Evolutionary conservation across 2,888 invertebrate genomes (phyloP).

Genomic region (Torymus tubicola): DNA sequence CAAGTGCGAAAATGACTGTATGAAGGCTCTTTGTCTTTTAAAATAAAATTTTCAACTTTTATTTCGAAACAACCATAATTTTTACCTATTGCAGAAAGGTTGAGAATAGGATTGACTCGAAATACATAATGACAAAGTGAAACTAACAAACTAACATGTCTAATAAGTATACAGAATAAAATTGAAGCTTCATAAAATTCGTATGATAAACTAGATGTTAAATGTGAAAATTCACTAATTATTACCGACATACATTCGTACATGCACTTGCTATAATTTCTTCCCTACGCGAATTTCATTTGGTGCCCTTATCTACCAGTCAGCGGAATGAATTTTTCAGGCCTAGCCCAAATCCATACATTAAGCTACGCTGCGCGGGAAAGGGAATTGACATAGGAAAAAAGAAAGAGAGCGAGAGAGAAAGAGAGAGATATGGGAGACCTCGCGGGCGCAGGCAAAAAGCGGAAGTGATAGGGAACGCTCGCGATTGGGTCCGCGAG

Average conservation of each 20-base stretch:
- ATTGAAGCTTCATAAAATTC: constrained; percentile 21
- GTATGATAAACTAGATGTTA: constrained; percentile 13
- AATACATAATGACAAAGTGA: background rate
- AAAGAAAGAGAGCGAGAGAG: background rate
- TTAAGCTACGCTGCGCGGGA: background rate
- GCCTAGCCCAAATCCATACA: constrained; percentile 22
- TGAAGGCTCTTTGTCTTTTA: too few species aligned
- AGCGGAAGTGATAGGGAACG: background rate
- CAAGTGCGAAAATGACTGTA: too few species aligned
- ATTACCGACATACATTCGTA: background rate
- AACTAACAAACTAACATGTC: too few species aligned
- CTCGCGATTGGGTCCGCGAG: background rate
- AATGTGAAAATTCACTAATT: constrained; percentile 18
- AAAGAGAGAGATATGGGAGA: background rate
- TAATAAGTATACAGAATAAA: too few species aligned
- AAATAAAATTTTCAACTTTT: too few species aligned
- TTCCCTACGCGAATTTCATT: background rate
- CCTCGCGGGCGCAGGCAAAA: background rate
- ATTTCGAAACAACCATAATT: too few species aligned
- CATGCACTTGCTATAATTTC: background rate
- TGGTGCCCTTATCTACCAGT: background rate
- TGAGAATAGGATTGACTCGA: too few species aligned
- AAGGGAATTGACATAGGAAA: background rate
- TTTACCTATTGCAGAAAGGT: too few species aligned
- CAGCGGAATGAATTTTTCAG: constrained; percentile 27